A percentile compares a stretch with the other conserved stretches of the same genome.
Evolutionary conservation across 2,888 invertebrate species (phyloP).

Genomic region (Scelioninae gen. 1): DNA sequence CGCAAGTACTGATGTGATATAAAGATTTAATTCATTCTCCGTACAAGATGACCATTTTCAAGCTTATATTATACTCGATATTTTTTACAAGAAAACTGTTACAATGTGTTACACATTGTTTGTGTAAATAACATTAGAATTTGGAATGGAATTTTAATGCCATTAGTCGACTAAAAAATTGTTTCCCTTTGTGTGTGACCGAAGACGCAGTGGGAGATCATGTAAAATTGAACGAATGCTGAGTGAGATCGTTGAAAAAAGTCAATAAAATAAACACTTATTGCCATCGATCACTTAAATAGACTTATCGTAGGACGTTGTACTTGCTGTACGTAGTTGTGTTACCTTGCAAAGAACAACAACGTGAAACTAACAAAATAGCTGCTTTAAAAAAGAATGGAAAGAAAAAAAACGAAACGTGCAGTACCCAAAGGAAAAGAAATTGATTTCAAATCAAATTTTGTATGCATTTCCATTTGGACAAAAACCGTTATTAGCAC

Average conservation of each 20-base stretch:
- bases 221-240: slow-evolving; percentile 25
- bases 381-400: neutral
- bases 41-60: slow-evolving; percentile 36
- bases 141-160: slow-evolving; percentile 15
- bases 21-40: slow-evolving; percentile 42
- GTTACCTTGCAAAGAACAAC: slow-evolving; percentile 3
- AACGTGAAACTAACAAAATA: neutral
- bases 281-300: slow-evolving; percentile 26
- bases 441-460: slow-evolving; percentile 29
- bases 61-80: too few relatives aligned
- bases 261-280: slow-evolving; percentile 36
- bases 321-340: slow-evolving; percentile 14
- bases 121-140: neutral
- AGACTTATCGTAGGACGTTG: slow-evolving; percentile 28
- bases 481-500: slow-evolving; percentile 39
- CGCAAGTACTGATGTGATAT: slow-evolving; percentile 28
- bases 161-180: neutral
- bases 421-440: neutral
- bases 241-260: slow-evolving; percentile 9
- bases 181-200: neutral
- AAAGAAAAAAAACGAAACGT: neutral
- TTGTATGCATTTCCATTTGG: slow-evolving; percentile 16
- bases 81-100: slow-evolving; percentile 20
- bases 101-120: neutral
- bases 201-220: slow-evolving; percentile 7